Conservation (phyloP, 2,797 vertebrate genomes). For the Stomatorhinus walkeri region DNA sequence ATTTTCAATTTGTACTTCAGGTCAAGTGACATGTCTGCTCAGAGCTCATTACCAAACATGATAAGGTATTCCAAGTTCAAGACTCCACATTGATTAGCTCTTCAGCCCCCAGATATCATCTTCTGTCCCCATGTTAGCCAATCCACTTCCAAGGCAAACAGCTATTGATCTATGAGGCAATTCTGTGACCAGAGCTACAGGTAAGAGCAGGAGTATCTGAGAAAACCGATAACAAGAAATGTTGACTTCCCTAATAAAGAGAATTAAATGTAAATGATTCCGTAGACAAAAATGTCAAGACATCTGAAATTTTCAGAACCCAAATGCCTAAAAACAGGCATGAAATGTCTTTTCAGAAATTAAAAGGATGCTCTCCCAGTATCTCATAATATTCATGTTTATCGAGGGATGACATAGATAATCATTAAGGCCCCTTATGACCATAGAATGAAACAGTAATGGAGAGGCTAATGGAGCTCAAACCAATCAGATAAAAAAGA, state of each 20-base stretch:
- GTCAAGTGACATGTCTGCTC: constrained; percentile 44
- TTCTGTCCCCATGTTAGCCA: constrained; percentile 40
- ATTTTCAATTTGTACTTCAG: constrained; percentile 26
- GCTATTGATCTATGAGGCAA: constrained; percentile 38
- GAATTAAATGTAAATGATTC: background rate
- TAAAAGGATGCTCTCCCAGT: background rate
- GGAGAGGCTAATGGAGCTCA: background rate
- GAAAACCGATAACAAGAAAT: constrained; percentile 23
- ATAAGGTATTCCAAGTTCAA: constrained; percentile 60
- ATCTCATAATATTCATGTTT: background rate
- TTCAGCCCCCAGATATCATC: constrained; percentile 30
- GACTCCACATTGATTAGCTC: constrained; percentile 52
- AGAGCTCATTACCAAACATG: constrained; percentile 65
- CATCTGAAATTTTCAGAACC: background rate
- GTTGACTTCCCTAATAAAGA: constrained; percentile 1
- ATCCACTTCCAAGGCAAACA: constrained; percentile 35
- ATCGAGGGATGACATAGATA: background rate
- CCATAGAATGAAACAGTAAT: constrained; percentile 5
- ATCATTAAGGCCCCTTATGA: background rate
- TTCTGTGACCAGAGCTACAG: constrained; percentile 34
- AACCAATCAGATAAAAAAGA: background rate
- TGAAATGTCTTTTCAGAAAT: background rate
- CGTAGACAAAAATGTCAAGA: background rate
- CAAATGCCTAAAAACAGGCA: background rate
- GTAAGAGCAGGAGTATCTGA: constrained; percentile 15